Evolutionary conservation across 2,797 vertebrate species (phyloP), one percentile per base, ranked within the genome.

Genomic region (Macrochelys suwanniensis): DNA sequence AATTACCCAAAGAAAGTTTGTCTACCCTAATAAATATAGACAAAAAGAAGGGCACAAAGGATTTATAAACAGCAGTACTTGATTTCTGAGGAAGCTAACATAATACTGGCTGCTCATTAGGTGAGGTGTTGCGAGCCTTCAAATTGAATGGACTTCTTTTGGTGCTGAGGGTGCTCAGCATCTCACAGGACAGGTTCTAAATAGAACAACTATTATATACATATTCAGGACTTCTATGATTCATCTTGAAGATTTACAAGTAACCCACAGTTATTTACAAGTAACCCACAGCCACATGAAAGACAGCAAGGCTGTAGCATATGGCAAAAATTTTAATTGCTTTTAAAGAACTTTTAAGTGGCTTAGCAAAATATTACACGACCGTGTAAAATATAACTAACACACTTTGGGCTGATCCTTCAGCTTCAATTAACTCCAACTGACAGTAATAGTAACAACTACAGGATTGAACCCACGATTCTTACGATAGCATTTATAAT

Each of bases 1-100:
- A 97, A 94, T 89, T 84, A 83, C 91, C 92, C 68, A 50, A 80
- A 96, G 82, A 86, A 96, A 89, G 89, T 85, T 93, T 90, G 68
- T 89, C 90, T 91, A 51, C 23, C 50, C 82, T 88, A 94, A 94
- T 89, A 89, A 95, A 94, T 86, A 26, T 80, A 89, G 84, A 76
- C 82, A 90, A 89, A 93, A 95, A 82, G 85, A 71, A 93, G 88
- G 79, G 79, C 82, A 87, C 19, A 45, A 51, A 84, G 0, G 0
- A 89, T 88, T 96, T 97, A 88, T 86, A 95, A 94, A 79, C 76
- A 88, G 77, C 86, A 87, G 47, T 57, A 78, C 49, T 94, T 89
- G 84, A 94, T 87, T 94, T 95, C 84, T 31, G 74, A 86, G 91
- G 88, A 94, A 94, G 89, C n/a, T 85, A 92, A 93, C 33, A 17